phyloP scores from a whole-genome alignment of 92 coral and sea anemone genomes.

The Anthopleura xanthogrammica region DNA sequence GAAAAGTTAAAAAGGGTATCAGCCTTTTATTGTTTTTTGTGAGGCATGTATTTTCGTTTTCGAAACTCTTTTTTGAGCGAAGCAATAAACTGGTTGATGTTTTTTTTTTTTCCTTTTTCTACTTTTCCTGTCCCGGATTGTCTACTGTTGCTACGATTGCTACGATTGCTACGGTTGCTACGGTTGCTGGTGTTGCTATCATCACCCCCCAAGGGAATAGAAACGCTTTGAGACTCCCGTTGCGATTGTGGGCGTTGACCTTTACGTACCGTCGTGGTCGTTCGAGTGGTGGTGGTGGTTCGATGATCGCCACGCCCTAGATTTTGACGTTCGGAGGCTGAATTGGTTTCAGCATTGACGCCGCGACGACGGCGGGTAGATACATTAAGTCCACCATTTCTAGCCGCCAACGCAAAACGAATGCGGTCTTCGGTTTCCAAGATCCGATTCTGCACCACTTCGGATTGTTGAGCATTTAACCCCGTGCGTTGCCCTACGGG shows the following conservation, averaged over 20 bases:
- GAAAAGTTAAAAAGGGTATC: too few species aligned
- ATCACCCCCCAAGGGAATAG: not conserved
- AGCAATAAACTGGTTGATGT: not conserved
- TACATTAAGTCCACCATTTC: not conserved
- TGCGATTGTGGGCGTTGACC: not conserved
- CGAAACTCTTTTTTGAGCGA: not conserved
- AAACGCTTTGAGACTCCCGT: not conserved
- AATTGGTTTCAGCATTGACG: not conserved
- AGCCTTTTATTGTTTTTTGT: too few species aligned
- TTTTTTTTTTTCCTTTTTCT: not conserved
- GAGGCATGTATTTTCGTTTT: not conserved
- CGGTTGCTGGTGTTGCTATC: not conserved
- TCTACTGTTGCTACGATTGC: not conserved
- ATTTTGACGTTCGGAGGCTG: not conserved
- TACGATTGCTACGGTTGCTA: not conserved
- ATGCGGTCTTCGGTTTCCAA: not conserved
- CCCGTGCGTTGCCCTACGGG: not conserved
- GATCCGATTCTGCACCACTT: not conserved
- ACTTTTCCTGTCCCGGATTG: not conserved
- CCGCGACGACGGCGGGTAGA: not conserved
- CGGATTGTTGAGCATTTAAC: not conserved
- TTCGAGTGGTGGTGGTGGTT: constrained; percentile 18
- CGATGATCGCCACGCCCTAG: not conserved
- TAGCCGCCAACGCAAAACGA: not conserved
- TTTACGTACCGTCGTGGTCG: not conserved